These are phyloP conservation scores for Emydura subglobosa DNA, from an alignment of 2,113 vertebrate species.

Conservation along the genomic window DNA sequence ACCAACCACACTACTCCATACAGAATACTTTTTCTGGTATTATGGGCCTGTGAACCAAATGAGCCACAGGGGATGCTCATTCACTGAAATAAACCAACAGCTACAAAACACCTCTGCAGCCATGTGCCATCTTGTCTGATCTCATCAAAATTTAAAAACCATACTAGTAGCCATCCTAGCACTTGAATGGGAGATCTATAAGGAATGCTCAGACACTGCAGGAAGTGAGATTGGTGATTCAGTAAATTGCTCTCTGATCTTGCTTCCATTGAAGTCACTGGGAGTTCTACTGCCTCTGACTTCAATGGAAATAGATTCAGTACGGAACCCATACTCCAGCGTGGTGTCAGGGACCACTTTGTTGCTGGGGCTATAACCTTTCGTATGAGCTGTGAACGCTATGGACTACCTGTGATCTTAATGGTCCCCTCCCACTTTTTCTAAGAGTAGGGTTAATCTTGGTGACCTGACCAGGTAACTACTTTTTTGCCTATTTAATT, in stretches of 20 bases:
- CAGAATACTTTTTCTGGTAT: not conserved
- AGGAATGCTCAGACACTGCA: not conserved
- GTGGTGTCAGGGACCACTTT: rapidly evolving
- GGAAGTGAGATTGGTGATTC: not conserved
- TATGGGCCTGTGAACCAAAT: not conserved
- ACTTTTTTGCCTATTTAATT: constrained; percentile 54
- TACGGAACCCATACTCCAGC: constrained; percentile 7
- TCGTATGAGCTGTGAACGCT: constrained; percentile 33
- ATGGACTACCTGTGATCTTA: constrained; percentile 59
- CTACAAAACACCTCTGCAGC: not conserved
- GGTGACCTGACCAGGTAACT: constrained; percentile 60
- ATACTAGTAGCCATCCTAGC: constrained; percentile 32
- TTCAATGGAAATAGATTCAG: constrained; percentile 17
- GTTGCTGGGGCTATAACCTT: not conserved
- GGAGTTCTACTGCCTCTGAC: not conserved
- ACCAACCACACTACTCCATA: not conserved
- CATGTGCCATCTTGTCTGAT: constrained; percentile 55
- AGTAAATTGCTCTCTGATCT: not conserved
- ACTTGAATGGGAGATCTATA: not conserved
- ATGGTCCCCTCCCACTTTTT: constrained; percentile 36
- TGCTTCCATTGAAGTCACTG: not conserved
- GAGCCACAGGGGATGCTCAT: constrained; percentile 13
- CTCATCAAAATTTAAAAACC: constrained; percentile 30
- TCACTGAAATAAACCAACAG: constrained; percentile 51
- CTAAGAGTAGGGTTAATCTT: constrained; percentile 38